These are phyloP conservation scores for Lutraria rhynchaena DNA, from an alignment of 1,140 invertebrate genomes.

Conservation along the genomic window DNA sequence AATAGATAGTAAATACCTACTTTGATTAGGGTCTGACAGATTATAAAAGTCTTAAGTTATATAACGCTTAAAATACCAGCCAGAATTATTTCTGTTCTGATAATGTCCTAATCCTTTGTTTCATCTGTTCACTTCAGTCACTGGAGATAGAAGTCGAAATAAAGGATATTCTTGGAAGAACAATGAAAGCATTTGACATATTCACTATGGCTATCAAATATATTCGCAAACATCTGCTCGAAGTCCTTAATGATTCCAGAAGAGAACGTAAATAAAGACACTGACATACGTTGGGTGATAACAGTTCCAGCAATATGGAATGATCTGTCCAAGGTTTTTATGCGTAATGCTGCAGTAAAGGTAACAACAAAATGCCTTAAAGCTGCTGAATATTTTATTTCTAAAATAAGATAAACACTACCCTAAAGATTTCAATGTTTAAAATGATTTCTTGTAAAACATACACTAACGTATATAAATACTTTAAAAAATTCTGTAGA, in stretches of 20 bases:
- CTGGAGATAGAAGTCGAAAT: conserved; percentile 28
- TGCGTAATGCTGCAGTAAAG: conserved; percentile 24
- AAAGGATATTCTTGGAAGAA: conserved; percentile 37
- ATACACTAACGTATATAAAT: too few relatives aligned
- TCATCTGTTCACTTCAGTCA: conserved; percentile 26
- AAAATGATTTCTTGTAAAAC: too few relatives aligned
- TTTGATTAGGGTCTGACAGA: too few relatives aligned
- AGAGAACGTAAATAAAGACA: not conserved
- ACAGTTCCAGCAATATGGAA: conserved; percentile 52
- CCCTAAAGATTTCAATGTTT: too few relatives aligned
- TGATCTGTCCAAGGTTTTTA: conserved; percentile 34
- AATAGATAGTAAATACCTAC: too few relatives aligned
- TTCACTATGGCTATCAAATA: conserved; percentile 38
- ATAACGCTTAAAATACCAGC: too few relatives aligned
- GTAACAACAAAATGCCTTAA: not conserved
- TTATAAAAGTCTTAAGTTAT: too few relatives aligned
- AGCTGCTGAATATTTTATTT: too few relatives aligned
- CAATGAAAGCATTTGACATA: conserved; percentile 33
- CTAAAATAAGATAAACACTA: too few relatives aligned
- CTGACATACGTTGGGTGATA: conserved; percentile 40
- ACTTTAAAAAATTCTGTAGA: too few relatives aligned
- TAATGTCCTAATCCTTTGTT: too few relatives aligned
- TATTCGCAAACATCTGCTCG: conserved; percentile 16
- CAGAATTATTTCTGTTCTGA: too few relatives aligned
- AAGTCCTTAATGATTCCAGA: conserved; percentile 21